phyloP scores from a whole-genome alignment of 2,113 vertebrate species.

The Narcine bancroftii region DNA sequence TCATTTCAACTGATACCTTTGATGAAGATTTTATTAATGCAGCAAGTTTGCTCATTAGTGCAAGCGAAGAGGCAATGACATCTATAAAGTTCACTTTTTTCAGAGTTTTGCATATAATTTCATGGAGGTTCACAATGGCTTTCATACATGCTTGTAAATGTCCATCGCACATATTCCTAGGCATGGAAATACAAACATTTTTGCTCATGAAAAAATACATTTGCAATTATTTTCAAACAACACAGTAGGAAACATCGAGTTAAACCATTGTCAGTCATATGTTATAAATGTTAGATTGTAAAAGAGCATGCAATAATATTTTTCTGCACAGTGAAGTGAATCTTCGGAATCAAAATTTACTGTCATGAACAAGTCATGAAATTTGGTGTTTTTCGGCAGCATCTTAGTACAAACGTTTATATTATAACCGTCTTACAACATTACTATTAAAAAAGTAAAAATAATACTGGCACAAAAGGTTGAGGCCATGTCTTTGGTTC shows the following conservation, averaged over 20 bases:
- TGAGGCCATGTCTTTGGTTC: too few relatives aligned
- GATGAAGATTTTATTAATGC: neutral
- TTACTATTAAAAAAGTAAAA: too few relatives aligned
- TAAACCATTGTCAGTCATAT: neutral
- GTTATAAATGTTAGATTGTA: neutral
- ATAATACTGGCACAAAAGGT: too few relatives aligned
- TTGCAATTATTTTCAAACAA: neutral
- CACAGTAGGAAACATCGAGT: neutral
- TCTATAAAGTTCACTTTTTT: fast-evolving
- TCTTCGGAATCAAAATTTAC: too few relatives aligned
- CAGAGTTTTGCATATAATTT: conserved; percentile 19
- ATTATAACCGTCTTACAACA: too few relatives aligned
- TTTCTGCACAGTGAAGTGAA: too few relatives aligned
- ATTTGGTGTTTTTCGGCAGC: too few relatives aligned
- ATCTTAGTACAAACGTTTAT: too few relatives aligned
- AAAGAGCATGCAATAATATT: neutral
- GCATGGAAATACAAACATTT: neutral
- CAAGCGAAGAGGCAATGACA: neutral
- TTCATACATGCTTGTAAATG: conserved; percentile 38
- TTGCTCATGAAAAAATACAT: neutral
- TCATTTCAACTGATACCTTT: neutral
- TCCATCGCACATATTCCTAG: neutral
- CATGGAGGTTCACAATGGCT: conserved; percentile 47
- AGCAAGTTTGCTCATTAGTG: neutral
- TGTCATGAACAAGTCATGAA: too few relatives aligned